These are phyloP conservation scores for Acanthurus leucopareius DNA, from an alignment of 2,797 vertebrate species.

Conservation along the genomic window DNA sequence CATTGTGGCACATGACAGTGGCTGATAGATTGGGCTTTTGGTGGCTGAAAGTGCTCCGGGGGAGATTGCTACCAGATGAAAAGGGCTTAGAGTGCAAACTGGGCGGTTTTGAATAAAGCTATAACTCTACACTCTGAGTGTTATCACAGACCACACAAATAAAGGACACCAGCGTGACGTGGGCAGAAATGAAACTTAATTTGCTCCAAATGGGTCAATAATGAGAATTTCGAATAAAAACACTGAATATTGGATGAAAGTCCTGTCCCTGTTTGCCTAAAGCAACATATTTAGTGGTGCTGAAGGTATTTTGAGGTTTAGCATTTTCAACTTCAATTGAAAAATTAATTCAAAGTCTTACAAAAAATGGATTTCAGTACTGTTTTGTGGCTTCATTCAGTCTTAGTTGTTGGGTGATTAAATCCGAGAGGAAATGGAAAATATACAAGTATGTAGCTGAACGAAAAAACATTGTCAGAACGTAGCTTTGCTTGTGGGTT, in stretches of 20 bases:
- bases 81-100: conserved; percentile 81
- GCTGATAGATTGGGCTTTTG: conserved; percentile 87
- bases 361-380: conserved; percentile 29
- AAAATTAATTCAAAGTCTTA: conserved; percentile 40
- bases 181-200: conserved; percentile 58
- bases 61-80: conserved; percentile 90
- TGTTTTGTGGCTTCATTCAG: conserved; percentile 25
- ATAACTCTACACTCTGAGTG: conserved; percentile 60
- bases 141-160: conserved; percentile 66
- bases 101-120: conserved; percentile 72
- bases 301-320: conserved; percentile 50
- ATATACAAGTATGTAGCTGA: conserved; percentile 30
- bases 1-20: conserved; percentile 81
- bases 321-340: conserved; percentile 49
- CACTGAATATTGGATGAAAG: conserved; percentile 24
- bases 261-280: conserved; percentile 45
- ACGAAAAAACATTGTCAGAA: not conserved
- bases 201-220: conserved; percentile 50
- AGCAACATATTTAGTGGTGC: conserved; percentile 65
- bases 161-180: conserved; percentile 55
- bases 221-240: conserved; percentile 43
- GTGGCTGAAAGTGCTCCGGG: conserved; percentile 80
- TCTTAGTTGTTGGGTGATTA: conserved; percentile 29
- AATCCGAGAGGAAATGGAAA: conserved; percentile 38
- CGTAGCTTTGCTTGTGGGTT: conserved; percentile 2